These are phyloP conservation scores for Dendrolimus kikuchii DNA, from an alignment of 1,140 invertebrate genomes.

Conservation along the genomic window DNA sequence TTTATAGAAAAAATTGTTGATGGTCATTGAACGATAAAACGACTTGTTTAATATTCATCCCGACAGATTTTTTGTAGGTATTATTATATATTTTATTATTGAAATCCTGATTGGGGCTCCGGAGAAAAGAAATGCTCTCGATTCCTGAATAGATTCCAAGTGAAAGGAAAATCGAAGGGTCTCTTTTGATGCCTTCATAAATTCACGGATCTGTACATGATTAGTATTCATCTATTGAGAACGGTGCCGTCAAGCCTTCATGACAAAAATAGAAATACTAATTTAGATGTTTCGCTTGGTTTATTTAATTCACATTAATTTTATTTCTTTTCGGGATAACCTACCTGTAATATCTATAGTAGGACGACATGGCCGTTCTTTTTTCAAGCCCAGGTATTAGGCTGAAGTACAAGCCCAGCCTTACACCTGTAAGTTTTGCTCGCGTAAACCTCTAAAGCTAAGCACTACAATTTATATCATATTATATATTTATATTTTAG, in stretches of 20 bases:
- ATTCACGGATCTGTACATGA: slow-evolving; percentile 41
- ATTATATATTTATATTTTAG: no score
- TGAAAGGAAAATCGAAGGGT: slow-evolving; percentile 58
- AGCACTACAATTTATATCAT: no score
- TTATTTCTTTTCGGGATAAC: background rate
- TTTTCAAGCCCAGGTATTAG: no score
- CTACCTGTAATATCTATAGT: no score
- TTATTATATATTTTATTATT: slow-evolving; percentile 44
- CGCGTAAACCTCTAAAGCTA: no score
- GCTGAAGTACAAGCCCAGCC: no score
- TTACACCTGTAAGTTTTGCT: no score
- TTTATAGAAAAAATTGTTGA: no score
- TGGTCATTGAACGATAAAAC: slow-evolving; percentile 1
- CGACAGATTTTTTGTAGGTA: slow-evolving; percentile 40
- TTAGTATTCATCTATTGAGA: slow-evolving; percentile 30
- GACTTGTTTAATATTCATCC: slow-evolving; percentile 45
- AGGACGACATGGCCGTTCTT: no score
- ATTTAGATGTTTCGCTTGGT: slow-evolving; percentile 16
- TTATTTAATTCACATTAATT: slow-evolving; percentile 4
- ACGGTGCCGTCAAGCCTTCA: no score
- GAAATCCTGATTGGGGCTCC: slow-evolving; percentile 44
- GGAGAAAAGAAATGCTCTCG: slow-evolving; percentile 41
- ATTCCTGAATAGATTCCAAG: slow-evolving; percentile 45
- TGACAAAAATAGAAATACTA: no score
- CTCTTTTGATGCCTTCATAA: slow-evolving; percentile 40